Evolutionary conservation across 2,797 vertebrate species (phyloP).

Genomic region (Anguilla pacifica): DNA sequence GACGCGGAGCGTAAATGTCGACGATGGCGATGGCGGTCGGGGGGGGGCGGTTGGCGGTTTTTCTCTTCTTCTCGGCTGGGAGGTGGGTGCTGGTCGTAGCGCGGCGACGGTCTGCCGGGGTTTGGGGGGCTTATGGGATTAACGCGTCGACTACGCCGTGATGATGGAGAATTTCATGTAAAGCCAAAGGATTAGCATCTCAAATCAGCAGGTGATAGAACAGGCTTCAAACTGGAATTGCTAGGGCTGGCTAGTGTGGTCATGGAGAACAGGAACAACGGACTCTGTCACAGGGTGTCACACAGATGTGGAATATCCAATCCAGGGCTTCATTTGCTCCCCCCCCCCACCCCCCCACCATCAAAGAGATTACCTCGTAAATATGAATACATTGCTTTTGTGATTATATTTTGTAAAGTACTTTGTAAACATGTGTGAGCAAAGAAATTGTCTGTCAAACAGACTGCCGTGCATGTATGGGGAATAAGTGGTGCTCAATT

Average conservation of each 20-base stretch:
- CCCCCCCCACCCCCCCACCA: too few relatives aligned
- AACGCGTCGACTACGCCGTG: not conserved
- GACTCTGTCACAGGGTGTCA: not conserved
- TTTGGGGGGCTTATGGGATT: not conserved
- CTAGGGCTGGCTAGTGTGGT: not conserved
- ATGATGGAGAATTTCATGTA: constrained; percentile 2
- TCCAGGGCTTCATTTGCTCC: not conserved
- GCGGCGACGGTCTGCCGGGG: not conserved
- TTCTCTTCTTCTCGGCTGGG: not conserved
- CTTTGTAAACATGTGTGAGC: not conserved
- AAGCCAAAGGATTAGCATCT: constrained; percentile 20
- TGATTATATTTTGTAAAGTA: not conserved
- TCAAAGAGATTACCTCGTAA: not conserved
- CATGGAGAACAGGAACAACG: not conserved
- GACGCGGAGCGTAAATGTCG: not conserved
- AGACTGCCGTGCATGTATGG: not conserved
- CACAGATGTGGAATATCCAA: not conserved
- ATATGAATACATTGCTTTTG: not conserved
- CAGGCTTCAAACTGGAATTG: not conserved
- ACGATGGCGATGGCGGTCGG: not conserved
- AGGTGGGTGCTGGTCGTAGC: not conserved
- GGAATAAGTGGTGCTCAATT: not conserved
- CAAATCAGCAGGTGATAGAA: constrained; percentile 2
- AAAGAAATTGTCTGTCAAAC: not conserved
- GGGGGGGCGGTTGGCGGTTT: not conserved